Percentiles rank a stretch among this genome's conserved stretches.
These are phyloP conservation scores for Rhimphoctona megacephalus DNA, from an alignment of 2,888 invertebrate genomes.

Conservation along the genomic window DNA sequence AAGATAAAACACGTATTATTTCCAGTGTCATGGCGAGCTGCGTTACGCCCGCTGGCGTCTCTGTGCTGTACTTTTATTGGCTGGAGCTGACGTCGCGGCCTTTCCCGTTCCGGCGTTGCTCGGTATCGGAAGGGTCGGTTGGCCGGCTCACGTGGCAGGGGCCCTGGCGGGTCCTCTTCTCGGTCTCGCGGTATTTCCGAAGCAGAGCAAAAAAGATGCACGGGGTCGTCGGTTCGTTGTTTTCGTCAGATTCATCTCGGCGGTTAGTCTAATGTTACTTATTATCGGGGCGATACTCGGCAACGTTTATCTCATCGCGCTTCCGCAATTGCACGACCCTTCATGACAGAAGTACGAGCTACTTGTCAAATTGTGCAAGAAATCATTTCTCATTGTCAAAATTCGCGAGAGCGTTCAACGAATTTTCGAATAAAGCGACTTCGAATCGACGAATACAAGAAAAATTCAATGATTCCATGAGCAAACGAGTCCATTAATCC, in stretches of 20 bases:
- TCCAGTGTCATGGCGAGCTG: constrained; percentile 83
- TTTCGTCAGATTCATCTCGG: constrained; percentile 82
- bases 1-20: constrained; percentile 32
- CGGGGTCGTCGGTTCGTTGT: constrained; percentile 82
- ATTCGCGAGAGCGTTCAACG: constrained; percentile 81
- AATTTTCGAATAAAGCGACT: constrained; percentile 80
- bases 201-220: constrained; percentile 83
- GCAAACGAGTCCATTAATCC: not conserved
- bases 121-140: constrained; percentile 86
- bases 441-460: not conserved
- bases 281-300: constrained; percentile 82
- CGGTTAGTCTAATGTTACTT: constrained; percentile 81
- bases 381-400: constrained; percentile 82
- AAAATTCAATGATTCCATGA: not conserved
- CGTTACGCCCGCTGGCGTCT: constrained; percentile 84
- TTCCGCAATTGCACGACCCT: constrained; percentile 80
- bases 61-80: constrained; percentile 87
- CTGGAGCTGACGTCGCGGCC: constrained; percentile 88
- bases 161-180: constrained; percentile 89
- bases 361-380: constrained; percentile 82
- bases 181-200: constrained; percentile 87
- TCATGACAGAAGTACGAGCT: constrained; percentile 83
- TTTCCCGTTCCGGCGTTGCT: constrained; percentile 81
- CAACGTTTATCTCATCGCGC: constrained; percentile 82
- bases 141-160: constrained; percentile 91